These are phyloP conservation scores for Drosophila pandora DNA, from an alignment of 1,140 invertebrate genomes.

Conservation along the genomic window DNA sequence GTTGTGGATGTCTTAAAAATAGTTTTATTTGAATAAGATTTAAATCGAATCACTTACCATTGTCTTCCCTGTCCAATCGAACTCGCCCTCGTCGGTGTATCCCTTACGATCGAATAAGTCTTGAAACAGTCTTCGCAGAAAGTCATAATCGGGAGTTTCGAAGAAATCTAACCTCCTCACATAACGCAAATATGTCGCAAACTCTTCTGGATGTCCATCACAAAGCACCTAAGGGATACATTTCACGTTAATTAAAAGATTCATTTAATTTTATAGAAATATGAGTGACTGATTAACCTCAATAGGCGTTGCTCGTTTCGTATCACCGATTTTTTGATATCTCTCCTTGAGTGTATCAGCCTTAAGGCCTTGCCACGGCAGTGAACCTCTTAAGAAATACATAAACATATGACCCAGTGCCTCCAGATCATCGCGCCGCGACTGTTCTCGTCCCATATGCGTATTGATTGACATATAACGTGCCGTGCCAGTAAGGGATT, in stretches of 20 bases:
- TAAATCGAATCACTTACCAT: slow-evolving; percentile 87
- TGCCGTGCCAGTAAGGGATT: slow-evolving; percentile 98
- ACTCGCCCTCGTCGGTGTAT: slow-evolving; percentile 97
- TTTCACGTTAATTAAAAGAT: neutral
- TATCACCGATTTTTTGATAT: slow-evolving; percentile 99
- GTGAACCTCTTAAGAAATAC: slow-evolving; percentile 99
- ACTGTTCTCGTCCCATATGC: slow-evolving; percentile 99
- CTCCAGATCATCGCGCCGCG: slow-evolving; percentile 99
- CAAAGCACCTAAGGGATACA: slow-evolving; percentile 89
- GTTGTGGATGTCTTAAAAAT: slow-evolving; percentile 13
- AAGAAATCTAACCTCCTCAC: slow-evolving; percentile 99
- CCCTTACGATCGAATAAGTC: slow-evolving; percentile 97
- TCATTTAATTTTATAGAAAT: neutral
- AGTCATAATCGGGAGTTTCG: slow-evolving; percentile 99
- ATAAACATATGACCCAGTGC: slow-evolving; percentile 99
- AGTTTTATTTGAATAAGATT: neutral
- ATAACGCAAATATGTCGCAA: slow-evolving; percentile 98
- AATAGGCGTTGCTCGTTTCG: slow-evolving; percentile 98
- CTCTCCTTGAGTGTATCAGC: slow-evolving; percentile 99
- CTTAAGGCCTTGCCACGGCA: slow-evolving; percentile 99
- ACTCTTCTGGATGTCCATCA: slow-evolving; percentile 98
- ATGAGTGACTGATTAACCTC: slow-evolving; percentile 85
- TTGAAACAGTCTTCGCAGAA: slow-evolving; percentile 97
- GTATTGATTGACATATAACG: slow-evolving; percentile 99
- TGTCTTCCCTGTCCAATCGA: slow-evolving; percentile 99